Percentiles rank a stretch among this genome's conserved stretches.
Evolutionary conservation across 2,113 vertebrate species (phyloP).

Genomic region (Myotis yumanensis): DNA sequence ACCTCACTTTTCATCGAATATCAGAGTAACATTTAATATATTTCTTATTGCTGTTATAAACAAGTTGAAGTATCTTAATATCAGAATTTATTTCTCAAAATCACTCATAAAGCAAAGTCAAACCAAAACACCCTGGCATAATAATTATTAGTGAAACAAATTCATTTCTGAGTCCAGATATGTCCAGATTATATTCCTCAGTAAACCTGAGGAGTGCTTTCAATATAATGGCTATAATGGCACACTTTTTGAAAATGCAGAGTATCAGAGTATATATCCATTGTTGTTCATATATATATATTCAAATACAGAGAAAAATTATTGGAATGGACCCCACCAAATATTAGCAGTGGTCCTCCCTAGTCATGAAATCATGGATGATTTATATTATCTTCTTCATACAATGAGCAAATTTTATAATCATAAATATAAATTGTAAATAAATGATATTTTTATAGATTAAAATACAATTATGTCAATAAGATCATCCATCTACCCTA

Average conservation of each 20-base stretch:
- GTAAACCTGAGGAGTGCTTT: not conserved
- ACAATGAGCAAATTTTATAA: not conserved
- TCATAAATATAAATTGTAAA: not conserved
- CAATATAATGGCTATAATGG: not conserved
- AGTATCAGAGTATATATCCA: not conserved
- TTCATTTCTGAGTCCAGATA: slow-evolving; percentile 10
- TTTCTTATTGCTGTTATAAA: not conserved
- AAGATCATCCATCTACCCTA: not conserved
- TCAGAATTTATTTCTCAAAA: slow-evolving; percentile 40
- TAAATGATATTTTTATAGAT: not conserved
- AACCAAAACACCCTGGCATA: not conserved
- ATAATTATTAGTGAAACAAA: slow-evolving; percentile 41
- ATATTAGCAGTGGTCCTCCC: not conserved
- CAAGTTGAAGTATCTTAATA: not conserved
- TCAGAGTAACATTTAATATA: not conserved
- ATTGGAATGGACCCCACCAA: not conserved
- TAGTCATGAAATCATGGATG: not conserved
- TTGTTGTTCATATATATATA: not conserved
- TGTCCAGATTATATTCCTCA: not conserved
- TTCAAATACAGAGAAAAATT: not conserved
- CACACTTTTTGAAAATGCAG: not conserved
- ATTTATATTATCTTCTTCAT: not conserved
- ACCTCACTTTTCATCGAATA: not conserved
- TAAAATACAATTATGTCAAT: not conserved
- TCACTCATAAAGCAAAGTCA: not conserved